These are phyloP conservation scores for Rhinichthys klamathensis DNA, from an alignment of 2,113 vertebrate genomes.

Conservation along the genomic window DNA sequence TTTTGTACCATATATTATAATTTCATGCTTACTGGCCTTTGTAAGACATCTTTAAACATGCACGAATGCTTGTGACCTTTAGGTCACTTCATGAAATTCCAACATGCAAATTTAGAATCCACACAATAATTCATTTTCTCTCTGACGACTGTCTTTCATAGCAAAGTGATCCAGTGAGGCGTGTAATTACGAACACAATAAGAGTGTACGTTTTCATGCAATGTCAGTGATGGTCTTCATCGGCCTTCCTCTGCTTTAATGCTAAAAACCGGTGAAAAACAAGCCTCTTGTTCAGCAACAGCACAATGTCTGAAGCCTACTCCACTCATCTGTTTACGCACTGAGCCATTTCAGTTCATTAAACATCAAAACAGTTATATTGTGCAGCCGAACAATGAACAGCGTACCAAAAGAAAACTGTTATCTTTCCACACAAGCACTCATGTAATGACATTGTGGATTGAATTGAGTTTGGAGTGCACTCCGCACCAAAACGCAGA, in stretches of 20 bases:
- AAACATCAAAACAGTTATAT: slow-evolving; percentile 18
- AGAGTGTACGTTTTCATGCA: slow-evolving; percentile 31
- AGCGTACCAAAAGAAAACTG: not conserved
- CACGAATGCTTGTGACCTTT: slow-evolving; percentile 35
- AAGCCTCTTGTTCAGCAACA: not conserved
- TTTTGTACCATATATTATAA: not conserved
- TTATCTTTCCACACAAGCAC: slow-evolving; percentile 51
- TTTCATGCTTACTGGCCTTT: slow-evolving; percentile 17
- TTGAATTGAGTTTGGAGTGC: slow-evolving; percentile 54
- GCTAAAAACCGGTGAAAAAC: not conserved
- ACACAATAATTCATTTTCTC: slow-evolving; percentile 55
- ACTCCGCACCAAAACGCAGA: slow-evolving; percentile 44
- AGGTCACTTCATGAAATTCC: slow-evolving; percentile 58
- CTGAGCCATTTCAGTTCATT: slow-evolving; percentile 7
- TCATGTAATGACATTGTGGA: slow-evolving; percentile 46
- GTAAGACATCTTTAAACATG: slow-evolving; percentile 34
- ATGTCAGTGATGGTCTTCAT: not conserved
- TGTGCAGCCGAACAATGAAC: not conserved
- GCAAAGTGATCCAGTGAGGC: slow-evolving; percentile 66
- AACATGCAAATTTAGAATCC: slow-evolving; percentile 56
- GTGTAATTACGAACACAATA: slow-evolving; percentile 68
- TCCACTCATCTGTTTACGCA: slow-evolving; percentile 4
- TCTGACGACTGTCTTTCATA: slow-evolving; percentile 54
- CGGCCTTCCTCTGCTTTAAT: not conserved
- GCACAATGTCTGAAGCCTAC: not conserved